Evolutionary conservation across 1,140 invertebrate genomes (phyloP).

Genomic region (Musca vetustissima): DNA sequence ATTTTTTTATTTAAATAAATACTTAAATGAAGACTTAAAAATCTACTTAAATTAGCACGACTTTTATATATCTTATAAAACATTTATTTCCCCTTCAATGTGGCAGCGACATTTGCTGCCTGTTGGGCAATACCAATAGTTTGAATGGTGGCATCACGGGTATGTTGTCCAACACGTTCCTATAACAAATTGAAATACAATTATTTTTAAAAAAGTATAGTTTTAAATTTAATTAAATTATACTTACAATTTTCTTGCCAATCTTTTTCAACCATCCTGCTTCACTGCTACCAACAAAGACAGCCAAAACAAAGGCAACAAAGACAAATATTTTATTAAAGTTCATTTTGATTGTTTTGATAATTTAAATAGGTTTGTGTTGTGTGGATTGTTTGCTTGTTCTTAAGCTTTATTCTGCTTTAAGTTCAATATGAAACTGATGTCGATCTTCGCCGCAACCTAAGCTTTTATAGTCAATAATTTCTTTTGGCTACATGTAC

Average conservation of each 20-base stretch:
- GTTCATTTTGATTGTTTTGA: no score
- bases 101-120: slow-evolving; percentile 48
- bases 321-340: slow-evolving; percentile 48
- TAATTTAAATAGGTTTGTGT: no score
- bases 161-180: slow-evolving; percentile 48
- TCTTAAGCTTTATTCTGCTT: neutral
- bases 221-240: no score
- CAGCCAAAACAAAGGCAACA: slow-evolving; percentile 39
- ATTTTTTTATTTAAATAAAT: no score
- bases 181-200: slow-evolving; percentile 25
- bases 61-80: no score
- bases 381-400: no score
- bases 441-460: no score
- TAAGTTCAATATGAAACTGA: neutral
- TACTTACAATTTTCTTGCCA: slow-evolving; percentile 39
- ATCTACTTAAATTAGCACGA: no score
- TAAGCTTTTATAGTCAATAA: neutral
- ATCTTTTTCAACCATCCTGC: slow-evolving; percentile 48
- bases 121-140: slow-evolving; percentile 46
- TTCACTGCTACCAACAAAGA: slow-evolving; percentile 40
- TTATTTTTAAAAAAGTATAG: no score
- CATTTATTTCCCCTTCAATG: slow-evolving; percentile 25
- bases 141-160: slow-evolving; percentile 46
- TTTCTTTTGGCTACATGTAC: no score
- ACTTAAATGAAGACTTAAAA: no score